Conservation (phyloP, 1,140 invertebrate genomes). For the Halyomorpha halys region DNA sequence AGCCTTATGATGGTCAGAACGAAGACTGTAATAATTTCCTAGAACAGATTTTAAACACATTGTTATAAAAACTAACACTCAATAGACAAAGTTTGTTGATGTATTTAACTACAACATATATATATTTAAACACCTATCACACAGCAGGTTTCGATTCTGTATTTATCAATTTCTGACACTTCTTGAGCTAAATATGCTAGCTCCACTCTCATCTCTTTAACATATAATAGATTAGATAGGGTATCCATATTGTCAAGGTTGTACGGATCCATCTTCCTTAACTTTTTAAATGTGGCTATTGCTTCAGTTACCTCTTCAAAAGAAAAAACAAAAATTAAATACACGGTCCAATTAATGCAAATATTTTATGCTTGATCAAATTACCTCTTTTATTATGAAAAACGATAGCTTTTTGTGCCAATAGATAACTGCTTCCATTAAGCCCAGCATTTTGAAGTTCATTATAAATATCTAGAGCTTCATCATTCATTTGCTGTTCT, state of each 20-base stretch:
- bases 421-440: conserved; percentile 76
- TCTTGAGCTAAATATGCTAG: conserved; percentile 87
- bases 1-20: conserved; percentile 92
- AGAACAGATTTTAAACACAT: conserved; percentile 32
- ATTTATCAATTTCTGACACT: conserved; percentile 90
- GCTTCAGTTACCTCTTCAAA: conserved; percentile 80
- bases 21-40: conserved; percentile 97
- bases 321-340: conserved; percentile 26
- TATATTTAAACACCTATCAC: conserved; percentile 69
- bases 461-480: conserved; percentile 74
- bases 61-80: too few relatives aligned
- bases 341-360: not conserved
- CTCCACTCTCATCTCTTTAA: conserved; percentile 86
- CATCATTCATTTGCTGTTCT: conserved; percentile 81
- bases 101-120: too few relatives aligned
- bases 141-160: conserved; percentile 94
- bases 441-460: conserved; percentile 69
- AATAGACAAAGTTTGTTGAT: too few relatives aligned
- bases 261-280: conserved; percentile 80
- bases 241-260: conserved; percentile 91
- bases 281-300: conserved; percentile 67
- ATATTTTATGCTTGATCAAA: not conserved
- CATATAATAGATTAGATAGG: conserved; percentile 92
- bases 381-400: conserved; percentile 85
- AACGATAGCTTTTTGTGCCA: conserved; percentile 81